These are phyloP conservation scores for Cephus nigrinus DNA, from an alignment of 2,888 invertebrate genomes.

Conservation along the genomic window DNA sequence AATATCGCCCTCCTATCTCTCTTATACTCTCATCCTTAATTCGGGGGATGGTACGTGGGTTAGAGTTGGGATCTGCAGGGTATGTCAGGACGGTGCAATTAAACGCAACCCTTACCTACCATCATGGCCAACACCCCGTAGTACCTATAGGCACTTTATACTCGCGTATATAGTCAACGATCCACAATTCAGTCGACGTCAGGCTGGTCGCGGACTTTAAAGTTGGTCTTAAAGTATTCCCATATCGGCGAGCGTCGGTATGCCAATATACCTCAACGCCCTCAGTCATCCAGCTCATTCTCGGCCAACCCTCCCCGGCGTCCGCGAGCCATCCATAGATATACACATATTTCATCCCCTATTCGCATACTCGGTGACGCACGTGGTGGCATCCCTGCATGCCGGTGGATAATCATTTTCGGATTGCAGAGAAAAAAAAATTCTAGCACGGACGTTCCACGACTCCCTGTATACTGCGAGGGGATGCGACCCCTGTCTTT, in stretches of 20 bases:
- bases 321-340: constrained; percentile 23
- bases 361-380: constrained; percentile 53
- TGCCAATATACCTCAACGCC: constrained; percentile 59
- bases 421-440: constrained; percentile 20
- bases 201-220: constrained; percentile 41
- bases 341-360: constrained; percentile 17
- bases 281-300: constrained; percentile 34
- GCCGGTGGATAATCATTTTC: constrained; percentile 56
- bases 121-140: not conserved
- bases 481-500: not conserved
- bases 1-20: constrained; percentile 2
- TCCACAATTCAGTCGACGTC: constrained; percentile 12
- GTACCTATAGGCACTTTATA: not conserved
- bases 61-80: not conserved
- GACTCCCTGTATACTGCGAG: not conserved
- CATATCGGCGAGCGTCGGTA: constrained; percentile 61
- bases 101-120: not conserved
- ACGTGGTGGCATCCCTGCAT: constrained; percentile 57
- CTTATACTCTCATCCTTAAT: constrained; percentile 15
- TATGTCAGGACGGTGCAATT: not conserved
- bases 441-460: not conserved
- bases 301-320: constrained; percentile 26
- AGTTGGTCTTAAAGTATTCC: constrained; percentile 64
- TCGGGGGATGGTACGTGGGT: not conserved
- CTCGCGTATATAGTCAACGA: not conserved